Evolutionary conservation across 2,888 invertebrate species (phyloP).

Genomic region (Macaria notata): DNA sequence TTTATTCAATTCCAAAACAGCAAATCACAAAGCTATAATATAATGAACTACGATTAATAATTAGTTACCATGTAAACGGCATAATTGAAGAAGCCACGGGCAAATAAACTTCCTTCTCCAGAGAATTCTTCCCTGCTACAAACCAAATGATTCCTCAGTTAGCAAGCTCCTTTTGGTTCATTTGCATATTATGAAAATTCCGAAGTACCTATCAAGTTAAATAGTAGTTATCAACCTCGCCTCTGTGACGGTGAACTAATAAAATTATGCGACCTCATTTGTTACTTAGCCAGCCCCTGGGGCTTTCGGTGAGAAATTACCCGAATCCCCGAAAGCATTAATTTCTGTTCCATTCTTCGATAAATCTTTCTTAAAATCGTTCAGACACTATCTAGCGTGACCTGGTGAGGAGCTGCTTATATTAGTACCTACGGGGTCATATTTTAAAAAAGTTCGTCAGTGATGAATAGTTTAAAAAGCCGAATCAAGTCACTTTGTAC

Average conservation of each 20-base stretch:
- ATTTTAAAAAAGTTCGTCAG: not conserved
- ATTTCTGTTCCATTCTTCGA: slow-evolving; percentile 49
- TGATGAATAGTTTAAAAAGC: no score
- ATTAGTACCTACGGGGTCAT: not conserved
- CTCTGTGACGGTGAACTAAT: slow-evolving; percentile 44
- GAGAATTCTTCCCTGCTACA: slow-evolving; percentile 7
- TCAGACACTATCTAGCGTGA: slow-evolving; percentile 40
- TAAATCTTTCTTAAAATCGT: slow-evolving; percentile 56
- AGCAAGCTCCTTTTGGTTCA: slow-evolving; percentile 23
- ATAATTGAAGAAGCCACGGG: slow-evolving; percentile 5
- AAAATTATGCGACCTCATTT: slow-evolving; percentile 65
- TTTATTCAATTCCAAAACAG: no score
- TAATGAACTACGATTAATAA: no score
- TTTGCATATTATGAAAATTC: slow-evolving; percentile 43
- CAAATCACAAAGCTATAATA: no score
- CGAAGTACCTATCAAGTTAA: slow-evolving; percentile 33
- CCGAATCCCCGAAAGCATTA: slow-evolving; percentile 52
- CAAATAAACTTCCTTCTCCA: slow-evolving; percentile 8
- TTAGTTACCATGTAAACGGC: not conserved
- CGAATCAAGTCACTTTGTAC: no score
- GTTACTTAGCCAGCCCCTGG: slow-evolving; percentile 46
- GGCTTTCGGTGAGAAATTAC: slow-evolving; percentile 56
- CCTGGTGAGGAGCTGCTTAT: not conserved
- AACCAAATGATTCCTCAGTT: slow-evolving; percentile 15
- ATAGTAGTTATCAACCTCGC: slow-evolving; percentile 19